Evolutionary conservation across 2,797 vertebrate genomes (phyloP), one percentile per base, ranked within the genome.

Genomic region (Arctocebus calabarensis): DNA sequence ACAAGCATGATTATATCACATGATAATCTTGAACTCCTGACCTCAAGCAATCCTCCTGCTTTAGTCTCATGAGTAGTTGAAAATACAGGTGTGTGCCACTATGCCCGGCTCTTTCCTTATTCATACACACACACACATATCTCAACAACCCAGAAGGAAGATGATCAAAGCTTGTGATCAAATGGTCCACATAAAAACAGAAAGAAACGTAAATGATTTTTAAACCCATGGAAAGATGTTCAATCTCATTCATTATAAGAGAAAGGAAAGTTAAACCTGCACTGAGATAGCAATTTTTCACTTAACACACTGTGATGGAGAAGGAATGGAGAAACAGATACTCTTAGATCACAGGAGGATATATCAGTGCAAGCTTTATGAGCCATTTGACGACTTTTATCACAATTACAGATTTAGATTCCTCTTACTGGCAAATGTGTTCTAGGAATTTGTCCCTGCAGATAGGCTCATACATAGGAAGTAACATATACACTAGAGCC

Each of bases 201-300:
- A 52, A 62, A 62, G 12, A 75, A 61, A 81, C 32, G 7, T 71
- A 73, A 87, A 87, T 75, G 77, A 73, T 81, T 94, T 81, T 78
- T 77, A 74, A 87, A 88, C 40, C 66, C 27, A 34, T 32, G 13
- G 55, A 79, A 84, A 79, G 45, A 84, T 57, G 66, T 92, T 89
- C 68, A 74, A 12, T 57, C 14, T 90, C 66, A 78, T 14, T 86
- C 34, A 32, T 68, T 62, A 84, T 57, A 40, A 92, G 16, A 84
- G 82, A 90, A 92, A 83, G 83, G n/a, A 19, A 84, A 79, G 61
- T 78, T 87, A 86, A 78, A 84, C 17, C n/a, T 93, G 19, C 17
- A 43, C 13, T 22, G 48, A 83, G 57, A 79, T 91, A 34, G 45
- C 5, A 79, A 22, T 48, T 83, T 89, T 93, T 78, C 23, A 81